Base-by-base conservation (phyloP, 2,797 vertebrate genomes). In the Chrysocyon brachyurus region DNA sequence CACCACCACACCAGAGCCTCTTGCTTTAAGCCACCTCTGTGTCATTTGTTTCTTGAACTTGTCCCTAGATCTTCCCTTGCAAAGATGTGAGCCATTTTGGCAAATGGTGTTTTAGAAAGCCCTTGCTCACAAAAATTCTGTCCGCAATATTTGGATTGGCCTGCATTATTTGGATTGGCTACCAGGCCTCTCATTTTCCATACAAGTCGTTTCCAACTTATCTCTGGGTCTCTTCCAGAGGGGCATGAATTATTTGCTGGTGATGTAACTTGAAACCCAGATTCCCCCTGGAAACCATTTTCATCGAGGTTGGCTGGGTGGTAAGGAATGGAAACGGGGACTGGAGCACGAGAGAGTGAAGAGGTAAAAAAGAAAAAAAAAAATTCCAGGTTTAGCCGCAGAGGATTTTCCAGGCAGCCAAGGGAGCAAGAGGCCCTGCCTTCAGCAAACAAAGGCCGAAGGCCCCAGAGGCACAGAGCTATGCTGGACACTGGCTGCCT, bases 121-220 rank as follows among this genome's bases (percentile, higher is more conserved):
- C 49, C 61, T 82, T 21, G 16, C 19, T 82, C 89, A 49, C 22
- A 46, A 70, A 36, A 89, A 52, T 73, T 75, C 17, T 54, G 12
- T 82, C 49, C 86, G 72, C 85, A 75, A 2, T 90, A 64, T 88
- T 96, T 86, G 61, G 36, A 59, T 84, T 75, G 77, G 16, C 66
- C 31, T 92, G 90, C 77, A 77, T 16, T 88, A 56, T 91, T 96
- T 87, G 66, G n/a, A 68, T 77, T 82, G 88, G 49, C 88, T 85
- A n/a, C 24, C 11, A 63, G 31, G 22, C 31, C 19, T 63, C 70
- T 93, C 70, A n/a, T 17, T 77, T 72, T 61, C 82, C 12, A 77
- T 11, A 40, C 16, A 57, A 40, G 64, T 70, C 78, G 73, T 61
- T 66, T 79, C 56, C 46, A 54, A 0, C 70, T 89, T 86, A 88